Conservation (phyloP, 2,113 vertebrate species). For the Psilopsiagon aurifrons region DNA sequence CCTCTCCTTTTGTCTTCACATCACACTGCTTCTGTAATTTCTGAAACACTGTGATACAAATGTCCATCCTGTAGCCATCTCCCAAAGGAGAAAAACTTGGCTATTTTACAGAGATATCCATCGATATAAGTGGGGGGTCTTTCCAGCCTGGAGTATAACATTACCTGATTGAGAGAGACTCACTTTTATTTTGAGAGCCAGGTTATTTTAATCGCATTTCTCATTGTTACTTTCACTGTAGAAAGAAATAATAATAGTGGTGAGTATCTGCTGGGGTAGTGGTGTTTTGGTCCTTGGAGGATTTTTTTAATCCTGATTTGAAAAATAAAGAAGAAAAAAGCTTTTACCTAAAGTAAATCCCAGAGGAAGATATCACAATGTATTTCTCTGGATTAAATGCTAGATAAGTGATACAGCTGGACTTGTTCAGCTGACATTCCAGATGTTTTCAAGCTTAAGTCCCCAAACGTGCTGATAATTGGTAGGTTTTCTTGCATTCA, state of each 20-base stretch:
- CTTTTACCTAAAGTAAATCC: background rate
- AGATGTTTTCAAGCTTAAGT: background rate
- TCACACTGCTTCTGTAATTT: background rate
- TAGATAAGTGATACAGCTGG: background rate
- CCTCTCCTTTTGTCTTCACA: background rate
- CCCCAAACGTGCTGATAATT: background rate
- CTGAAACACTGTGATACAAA: background rate
- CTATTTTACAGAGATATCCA: too few relatives aligned
- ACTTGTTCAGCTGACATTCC: background rate
- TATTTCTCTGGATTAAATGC: background rate
- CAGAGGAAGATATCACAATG: background rate
- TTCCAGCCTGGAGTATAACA: background rate
- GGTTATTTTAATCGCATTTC: background rate
- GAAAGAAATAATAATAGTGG: background rate
- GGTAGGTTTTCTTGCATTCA: background rate
- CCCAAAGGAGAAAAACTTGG: background rate
- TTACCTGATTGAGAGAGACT: background rate
- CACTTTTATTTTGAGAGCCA: background rate
- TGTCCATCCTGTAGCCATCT: background rate
- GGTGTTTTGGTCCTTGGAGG: background rate
- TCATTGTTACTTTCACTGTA: background rate
- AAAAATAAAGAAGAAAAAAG: background rate
- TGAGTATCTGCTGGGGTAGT: background rate
- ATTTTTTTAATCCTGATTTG: background rate
- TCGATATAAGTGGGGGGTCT: rapidly evolving